phyloP scores from a whole-genome alignment of 2,113 vertebrate species.

The Lampris megalopsis region DNA sequence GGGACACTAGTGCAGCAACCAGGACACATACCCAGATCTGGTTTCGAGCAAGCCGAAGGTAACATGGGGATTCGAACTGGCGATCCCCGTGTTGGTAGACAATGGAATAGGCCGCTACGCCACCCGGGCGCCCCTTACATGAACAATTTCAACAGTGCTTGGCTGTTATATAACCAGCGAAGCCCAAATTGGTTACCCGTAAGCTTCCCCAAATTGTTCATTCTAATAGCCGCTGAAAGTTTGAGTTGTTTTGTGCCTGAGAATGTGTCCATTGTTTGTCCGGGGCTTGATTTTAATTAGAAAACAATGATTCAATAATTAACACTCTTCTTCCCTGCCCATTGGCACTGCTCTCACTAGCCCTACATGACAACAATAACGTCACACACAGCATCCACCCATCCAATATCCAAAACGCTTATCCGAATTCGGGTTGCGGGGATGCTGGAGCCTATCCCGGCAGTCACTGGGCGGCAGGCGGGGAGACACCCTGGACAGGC shows the following conservation, averaged over 20 bases:
- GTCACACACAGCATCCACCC: constrained; percentile 19
- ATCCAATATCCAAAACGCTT: too few relatives aligned
- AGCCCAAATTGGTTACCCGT: constrained; percentile 29
- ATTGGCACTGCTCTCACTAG: constrained; percentile 60
- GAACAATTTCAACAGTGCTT: constrained; percentile 1
- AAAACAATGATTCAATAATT: constrained; percentile 73
- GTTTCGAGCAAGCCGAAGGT: too few relatives aligned
- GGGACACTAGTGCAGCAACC: too few relatives aligned
- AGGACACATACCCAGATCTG: too few relatives aligned
- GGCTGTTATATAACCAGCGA: constrained; percentile 8
- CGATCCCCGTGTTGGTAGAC: too few relatives aligned
- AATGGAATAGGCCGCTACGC: too few relatives aligned
- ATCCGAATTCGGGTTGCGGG: too few relatives aligned
- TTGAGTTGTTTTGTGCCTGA: constrained; percentile 43
- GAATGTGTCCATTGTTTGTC: constrained; percentile 51
- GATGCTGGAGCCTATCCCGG: too few relatives aligned
- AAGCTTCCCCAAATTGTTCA: neutral
- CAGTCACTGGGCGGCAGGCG: too few relatives aligned
- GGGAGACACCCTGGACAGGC: too few relatives aligned
- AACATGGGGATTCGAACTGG: too few relatives aligned
- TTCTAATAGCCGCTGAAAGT: constrained; percentile 23
- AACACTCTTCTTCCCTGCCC: constrained; percentile 59
- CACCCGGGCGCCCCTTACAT: neutral
- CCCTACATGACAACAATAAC: constrained; percentile 35
- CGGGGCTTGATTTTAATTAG: constrained; percentile 66